Evolutionary conservation across 2,797 vertebrate species (phyloP), one percentile per base, ranked within the genome.

Genomic region (Orestias chungarensis): DNA sequence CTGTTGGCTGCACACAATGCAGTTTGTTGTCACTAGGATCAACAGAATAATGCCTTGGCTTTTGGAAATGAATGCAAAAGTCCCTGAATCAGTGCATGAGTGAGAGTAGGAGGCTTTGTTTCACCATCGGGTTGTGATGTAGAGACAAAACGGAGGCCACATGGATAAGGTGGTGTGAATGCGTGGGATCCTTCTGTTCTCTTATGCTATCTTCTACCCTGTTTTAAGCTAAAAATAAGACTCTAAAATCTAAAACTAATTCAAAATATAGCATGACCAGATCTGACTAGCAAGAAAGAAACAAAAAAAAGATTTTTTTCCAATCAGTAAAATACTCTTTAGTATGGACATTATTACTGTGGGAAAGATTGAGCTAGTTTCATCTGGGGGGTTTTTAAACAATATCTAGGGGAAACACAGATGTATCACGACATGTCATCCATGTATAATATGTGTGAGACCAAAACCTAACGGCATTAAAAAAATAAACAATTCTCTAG

Each of bases 111-210:
- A 87, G 87, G 80, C 33, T 76, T 74, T 82, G 86, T 89, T 89
- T 82, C 79, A 78, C 40, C 82, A 82, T 84, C 79, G 85, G 85
- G 82, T 89, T 87, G 78, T 72, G 87, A 86, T 88, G 84, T 82
- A 89, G 79, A 76, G 84, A 83, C 87, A 82, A 85, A 52, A 23
- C 81, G 44, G 64, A 68, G 75, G 80, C 82, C 88, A 89, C 89
- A 92, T 88, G 89, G 90, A 88, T 79, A 71, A 71, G 61, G 50
- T 82, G 66, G 38, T 76, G 77, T 33, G 46, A 77, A 69, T 68
- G 86, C 29, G 90, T 93, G 86, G 89, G 90, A 90, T 77, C 73
- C 72, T 86, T 71, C 78, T 74, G 78, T 78, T 76, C 79, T 81
- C 77, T n/a, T 66, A 73, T 68, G 75, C 64, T 80, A 61, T 68